Evolutionary conservation across 1,140 invertebrate genomes (phyloP).

Genomic region (Sesamia nonagrioides): DNA sequence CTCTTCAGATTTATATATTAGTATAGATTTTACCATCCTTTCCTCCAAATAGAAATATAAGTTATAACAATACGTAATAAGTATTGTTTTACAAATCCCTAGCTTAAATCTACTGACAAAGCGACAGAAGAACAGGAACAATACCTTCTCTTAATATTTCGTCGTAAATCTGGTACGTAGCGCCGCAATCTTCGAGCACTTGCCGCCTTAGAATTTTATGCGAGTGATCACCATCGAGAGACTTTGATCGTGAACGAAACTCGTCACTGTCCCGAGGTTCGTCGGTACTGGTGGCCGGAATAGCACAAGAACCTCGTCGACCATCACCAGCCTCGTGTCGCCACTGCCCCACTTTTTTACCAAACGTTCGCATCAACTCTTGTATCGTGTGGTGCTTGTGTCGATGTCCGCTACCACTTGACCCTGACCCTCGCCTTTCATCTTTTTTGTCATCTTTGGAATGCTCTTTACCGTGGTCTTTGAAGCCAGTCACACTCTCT

Average conservation of each 20-base stretch:
- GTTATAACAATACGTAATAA: too few relatives aligned
- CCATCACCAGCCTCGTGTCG: slow-evolving; percentile 89
- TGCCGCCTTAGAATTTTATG: slow-evolving; percentile 73
- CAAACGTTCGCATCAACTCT: slow-evolving; percentile 91
- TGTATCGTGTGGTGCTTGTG: slow-evolving; percentile 91
- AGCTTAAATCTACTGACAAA: not conserved
- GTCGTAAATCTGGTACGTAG: slow-evolving; percentile 94
- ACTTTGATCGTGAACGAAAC: slow-evolving; percentile 92
- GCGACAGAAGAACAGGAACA: not conserved
- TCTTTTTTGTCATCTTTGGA: slow-evolving; percentile 47
- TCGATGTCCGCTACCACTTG: slow-evolving; percentile 78
- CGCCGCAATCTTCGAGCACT: slow-evolving; percentile 91
- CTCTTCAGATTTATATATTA: too few relatives aligned
- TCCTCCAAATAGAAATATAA: not conserved
- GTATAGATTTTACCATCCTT: too few relatives aligned
- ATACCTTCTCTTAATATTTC: slow-evolving; percentile 93
- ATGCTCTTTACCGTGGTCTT: slow-evolving; percentile 5
- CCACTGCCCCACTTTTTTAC: slow-evolving; percentile 90
- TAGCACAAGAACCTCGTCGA: slow-evolving; percentile 87
- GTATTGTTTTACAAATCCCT: not conserved
- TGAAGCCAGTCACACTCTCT: slow-evolving; percentile 61
- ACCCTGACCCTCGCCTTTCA: slow-evolving; percentile 72
- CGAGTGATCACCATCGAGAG: slow-evolving; percentile 90
- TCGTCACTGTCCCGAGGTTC: slow-evolving; percentile 87
- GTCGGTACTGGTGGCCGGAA: slow-evolving; percentile 79